These are phyloP conservation scores for Mormyrus hasselquistii DNA, from an alignment of 2,797 vertebrate genomes.

Conservation along the genomic window DNA sequence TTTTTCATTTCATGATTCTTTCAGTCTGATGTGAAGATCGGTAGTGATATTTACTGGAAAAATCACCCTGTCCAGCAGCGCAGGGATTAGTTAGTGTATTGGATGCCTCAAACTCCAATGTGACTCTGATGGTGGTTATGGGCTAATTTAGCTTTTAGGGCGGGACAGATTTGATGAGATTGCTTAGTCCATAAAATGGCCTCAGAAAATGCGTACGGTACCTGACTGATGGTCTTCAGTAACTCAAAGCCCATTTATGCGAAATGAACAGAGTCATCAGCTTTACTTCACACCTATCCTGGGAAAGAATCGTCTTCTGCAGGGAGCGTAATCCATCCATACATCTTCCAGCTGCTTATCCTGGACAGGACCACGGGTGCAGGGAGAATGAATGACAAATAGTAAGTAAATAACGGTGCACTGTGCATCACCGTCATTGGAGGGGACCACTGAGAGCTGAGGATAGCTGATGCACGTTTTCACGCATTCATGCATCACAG, in stretches of 20 bases:
- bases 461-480: background rate
- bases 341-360: background rate
- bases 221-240: background rate
- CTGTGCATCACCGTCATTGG: background rate
- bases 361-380: background rate
- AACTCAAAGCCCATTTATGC: background rate
- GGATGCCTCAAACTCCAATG: background rate
- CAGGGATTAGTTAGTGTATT: background rate
- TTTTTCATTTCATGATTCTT: background rate
- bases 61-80: background rate
- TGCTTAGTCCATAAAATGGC: background rate
- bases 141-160: background rate
- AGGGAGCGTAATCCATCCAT: background rate
- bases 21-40: background rate
- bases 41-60: background rate
- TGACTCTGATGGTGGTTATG: background rate
- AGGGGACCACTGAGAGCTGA: background rate
- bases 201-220: background rate
- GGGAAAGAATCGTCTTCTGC: background rate
- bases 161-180: background rate
- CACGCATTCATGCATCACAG: background rate
- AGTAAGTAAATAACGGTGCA: background rate
- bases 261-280: background rate
- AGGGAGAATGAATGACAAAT: background rate
- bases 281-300: background rate